Conservation (phyloP, 2,888 invertebrate genomes). For the Minunthozetes semirufus region DNA sequence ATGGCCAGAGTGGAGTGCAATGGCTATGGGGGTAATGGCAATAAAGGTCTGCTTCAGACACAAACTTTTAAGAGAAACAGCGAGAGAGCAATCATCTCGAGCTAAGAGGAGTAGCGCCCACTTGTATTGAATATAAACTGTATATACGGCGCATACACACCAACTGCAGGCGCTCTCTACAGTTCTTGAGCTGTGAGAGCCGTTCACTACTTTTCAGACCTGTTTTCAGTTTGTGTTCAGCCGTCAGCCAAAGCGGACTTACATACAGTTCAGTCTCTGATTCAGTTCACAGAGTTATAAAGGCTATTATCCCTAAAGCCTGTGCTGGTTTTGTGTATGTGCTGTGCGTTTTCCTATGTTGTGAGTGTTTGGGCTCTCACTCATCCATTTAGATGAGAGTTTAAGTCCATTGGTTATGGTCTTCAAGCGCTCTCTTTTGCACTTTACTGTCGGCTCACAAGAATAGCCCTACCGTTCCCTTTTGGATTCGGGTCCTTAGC, state of each 20-base stretch:
- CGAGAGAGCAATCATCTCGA: background rate
- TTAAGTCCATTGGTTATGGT: background rate
- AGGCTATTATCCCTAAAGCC: background rate
- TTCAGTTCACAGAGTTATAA: background rate
- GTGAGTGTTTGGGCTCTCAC: background rate
- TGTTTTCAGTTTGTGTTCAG: background rate
- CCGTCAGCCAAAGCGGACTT: background rate
- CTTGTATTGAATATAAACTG: background rate
- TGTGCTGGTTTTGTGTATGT: background rate
- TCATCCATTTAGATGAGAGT: background rate
- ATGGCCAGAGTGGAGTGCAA: background rate
- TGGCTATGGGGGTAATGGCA: background rate
- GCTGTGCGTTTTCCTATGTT: background rate
- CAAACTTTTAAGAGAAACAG: background rate
- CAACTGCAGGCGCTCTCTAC: background rate
- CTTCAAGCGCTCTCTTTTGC: background rate
- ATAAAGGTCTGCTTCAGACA: too few relatives aligned
- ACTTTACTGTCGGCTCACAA: background rate
- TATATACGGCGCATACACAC: background rate
- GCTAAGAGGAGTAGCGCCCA: slow-evolving; percentile 1
- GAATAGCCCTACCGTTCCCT: background rate
- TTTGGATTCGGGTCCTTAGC: background rate
- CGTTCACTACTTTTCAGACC: background rate
- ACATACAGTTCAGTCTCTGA: background rate
- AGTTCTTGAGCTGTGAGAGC: background rate